Percentiles rank a stretch among this genome's conserved stretches.
phyloP scores from a whole-genome alignment of 2,888 invertebrate genomes.

The Theretra japonica region DNA sequence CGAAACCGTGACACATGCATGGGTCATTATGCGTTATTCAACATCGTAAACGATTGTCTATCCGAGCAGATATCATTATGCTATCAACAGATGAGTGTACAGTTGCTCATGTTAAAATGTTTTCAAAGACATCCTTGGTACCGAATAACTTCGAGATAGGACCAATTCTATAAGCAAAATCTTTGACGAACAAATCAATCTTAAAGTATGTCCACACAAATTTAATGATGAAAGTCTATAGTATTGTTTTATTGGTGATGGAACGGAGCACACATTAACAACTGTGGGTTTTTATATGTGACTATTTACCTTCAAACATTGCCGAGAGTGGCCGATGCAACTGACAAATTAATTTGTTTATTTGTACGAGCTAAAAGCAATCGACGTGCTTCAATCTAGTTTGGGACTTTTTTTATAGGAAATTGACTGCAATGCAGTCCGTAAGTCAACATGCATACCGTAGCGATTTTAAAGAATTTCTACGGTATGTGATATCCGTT shows the following conservation, averaged over 20 bases:
- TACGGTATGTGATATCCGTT: too few species aligned
- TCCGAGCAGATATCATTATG: too few species aligned
- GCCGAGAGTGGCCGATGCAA: slow-evolving; percentile 19
- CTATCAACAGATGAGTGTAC: too few species aligned
- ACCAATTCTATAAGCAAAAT: too few species aligned
- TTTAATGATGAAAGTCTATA: background rate
- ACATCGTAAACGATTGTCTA: too few species aligned
- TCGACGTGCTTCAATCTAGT: slow-evolving; percentile 16
- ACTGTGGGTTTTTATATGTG: slow-evolving; percentile 21
- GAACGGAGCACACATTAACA: slow-evolving; percentile 26
- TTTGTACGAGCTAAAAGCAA: slow-evolving; percentile 18
- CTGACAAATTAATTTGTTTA: slow-evolving; percentile 29
- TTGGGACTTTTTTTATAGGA: background rate
- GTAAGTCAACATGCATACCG: too few species aligned
- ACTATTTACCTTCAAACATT: slow-evolving; percentile 33
- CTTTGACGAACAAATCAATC: background rate
- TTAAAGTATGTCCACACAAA: slow-evolving; percentile 21
- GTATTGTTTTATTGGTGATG: slow-evolving; percentile 36
- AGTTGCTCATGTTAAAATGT: too few species aligned
- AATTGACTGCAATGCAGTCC: background rate
- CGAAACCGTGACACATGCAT: too few species aligned
- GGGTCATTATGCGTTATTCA: too few species aligned
- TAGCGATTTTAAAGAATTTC: too few species aligned
- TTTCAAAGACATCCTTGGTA: too few species aligned
- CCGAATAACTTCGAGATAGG: too few species aligned